A percentile compares a stretch with the other conserved stretches of the same genome.
These are phyloP conservation scores for Ptychobarbus kaznakovi DNA, from an alignment of 2,797 vertebrate genomes.

Conservation along the genomic window DNA sequence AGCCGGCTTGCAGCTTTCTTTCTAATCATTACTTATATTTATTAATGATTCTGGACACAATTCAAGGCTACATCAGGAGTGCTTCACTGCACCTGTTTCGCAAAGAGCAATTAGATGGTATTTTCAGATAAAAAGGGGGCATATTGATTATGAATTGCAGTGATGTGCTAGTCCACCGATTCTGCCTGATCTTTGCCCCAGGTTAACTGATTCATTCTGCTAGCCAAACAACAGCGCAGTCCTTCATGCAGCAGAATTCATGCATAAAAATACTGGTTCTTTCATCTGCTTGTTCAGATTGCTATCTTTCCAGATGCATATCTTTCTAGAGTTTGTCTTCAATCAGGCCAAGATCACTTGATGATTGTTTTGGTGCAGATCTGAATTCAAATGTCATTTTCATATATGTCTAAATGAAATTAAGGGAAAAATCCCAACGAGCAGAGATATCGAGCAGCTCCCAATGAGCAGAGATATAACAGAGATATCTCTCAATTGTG, in stretches of 20 bases:
- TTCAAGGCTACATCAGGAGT: background rate
- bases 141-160: slow-evolving; percentile 1
- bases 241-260: background rate
- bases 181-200: background rate
- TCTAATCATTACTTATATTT: background rate
- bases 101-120: background rate
- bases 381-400: background rate
- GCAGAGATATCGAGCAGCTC: too few relatives aligned
- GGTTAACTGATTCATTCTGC: background rate
- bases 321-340: background rate
- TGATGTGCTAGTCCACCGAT: background rate
- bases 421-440: background rate
- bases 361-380: background rate
- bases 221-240: background rate
- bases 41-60: background rate
- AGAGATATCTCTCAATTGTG: background rate
- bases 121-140: background rate
- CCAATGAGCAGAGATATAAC: too few relatives aligned
- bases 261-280: background rate
- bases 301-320: background rate
- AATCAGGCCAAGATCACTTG: background rate
- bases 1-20: background rate
- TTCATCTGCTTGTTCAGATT: background rate
- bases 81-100: background rate
- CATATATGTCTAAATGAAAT: background rate